phyloP scores from a whole-genome alignment of 2,113 vertebrate species.

The Archocentrus centrarchus region DNA sequence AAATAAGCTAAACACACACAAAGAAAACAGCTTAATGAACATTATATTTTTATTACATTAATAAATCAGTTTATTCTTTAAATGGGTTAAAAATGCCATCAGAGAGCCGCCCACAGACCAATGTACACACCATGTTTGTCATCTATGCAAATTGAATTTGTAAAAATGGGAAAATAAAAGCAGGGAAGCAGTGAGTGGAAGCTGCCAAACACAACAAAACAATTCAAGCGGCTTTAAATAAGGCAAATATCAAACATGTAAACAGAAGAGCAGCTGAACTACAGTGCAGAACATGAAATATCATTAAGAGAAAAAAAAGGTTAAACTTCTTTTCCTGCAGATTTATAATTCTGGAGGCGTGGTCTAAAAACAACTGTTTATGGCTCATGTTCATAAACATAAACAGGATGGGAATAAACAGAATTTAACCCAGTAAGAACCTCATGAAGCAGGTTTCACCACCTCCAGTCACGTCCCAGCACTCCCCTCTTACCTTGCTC shows the following conservation, averaged over 20 bases:
- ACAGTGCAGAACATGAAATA: not conserved
- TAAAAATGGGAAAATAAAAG: not conserved
- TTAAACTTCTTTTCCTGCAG: not conserved
- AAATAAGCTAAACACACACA: conserved; percentile 85
- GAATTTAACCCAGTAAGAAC: not conserved
- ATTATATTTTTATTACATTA: not conserved
- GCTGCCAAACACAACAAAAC: not conserved
- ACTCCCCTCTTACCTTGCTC: conserved; percentile 86
- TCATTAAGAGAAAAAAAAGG: no score
- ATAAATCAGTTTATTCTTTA: not conserved
- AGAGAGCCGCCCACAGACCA: not conserved
- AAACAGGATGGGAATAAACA: not conserved
- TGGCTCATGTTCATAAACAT: not conserved
- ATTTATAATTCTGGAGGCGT: not conserved
- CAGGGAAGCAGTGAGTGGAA: not conserved
- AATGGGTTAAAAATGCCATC: not conserved
- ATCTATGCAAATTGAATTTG: not conserved
- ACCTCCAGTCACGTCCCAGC: conserved; percentile 10
- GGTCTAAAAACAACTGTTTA: not conserved
- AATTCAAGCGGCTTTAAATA: not conserved
- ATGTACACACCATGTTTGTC: not conserved
- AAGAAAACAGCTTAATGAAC: not conserved
- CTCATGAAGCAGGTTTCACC: not conserved
- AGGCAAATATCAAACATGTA: not conserved
- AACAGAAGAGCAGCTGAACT: not conserved